Evolutionary conservation across 2,797 vertebrate genomes (phyloP).

Genomic region (Micrastur ruficollis): DNA sequence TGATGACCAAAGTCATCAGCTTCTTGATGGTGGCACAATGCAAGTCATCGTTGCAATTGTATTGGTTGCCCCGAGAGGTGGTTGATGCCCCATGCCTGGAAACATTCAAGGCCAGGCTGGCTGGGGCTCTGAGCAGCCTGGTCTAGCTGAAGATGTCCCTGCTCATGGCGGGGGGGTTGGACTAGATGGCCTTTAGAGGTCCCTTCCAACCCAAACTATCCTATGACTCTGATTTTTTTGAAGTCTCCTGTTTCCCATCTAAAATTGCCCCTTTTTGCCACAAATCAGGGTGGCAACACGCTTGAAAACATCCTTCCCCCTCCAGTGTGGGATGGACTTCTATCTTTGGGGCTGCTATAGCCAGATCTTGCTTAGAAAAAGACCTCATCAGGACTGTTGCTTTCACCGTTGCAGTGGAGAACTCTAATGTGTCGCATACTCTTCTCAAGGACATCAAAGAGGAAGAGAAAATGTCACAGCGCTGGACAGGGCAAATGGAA

Average conservation of each 20-base stretch:
- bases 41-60: neutral
- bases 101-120: neutral
- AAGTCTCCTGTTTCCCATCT: neutral
- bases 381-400: neutral
- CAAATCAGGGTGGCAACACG: neutral
- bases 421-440: neutral
- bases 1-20: neutral
- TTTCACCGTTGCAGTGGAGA: neutral
- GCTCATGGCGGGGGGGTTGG: accelerated
- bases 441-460: neutral
- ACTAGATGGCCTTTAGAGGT: neutral
- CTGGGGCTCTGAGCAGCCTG: neutral
- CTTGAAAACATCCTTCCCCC: neutral
- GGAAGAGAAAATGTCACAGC: neutral
- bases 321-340: neutral
- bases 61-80: neutral
- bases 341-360: neutral
- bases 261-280: neutral
- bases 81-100: neutral
- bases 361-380: neutral
- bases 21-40: neutral
- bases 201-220: neutral
- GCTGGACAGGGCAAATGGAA: neutral
- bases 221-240: neutral
- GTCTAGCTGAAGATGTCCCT: neutral